Conservation (phyloP, 2,888 invertebrate genomes). For the Latrodectus elegans region DNA sequence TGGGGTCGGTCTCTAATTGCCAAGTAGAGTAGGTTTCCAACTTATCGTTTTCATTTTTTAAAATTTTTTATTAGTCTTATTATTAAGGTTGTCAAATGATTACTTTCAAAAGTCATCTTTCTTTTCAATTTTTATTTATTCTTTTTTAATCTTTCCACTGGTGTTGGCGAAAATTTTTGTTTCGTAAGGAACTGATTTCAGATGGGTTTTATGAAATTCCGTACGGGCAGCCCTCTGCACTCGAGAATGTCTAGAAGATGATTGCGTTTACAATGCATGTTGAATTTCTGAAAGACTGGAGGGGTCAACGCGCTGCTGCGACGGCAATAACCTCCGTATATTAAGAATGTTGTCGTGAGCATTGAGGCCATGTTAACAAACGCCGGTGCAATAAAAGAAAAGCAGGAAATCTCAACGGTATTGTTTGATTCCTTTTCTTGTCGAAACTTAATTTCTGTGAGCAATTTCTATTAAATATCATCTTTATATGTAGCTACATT, state of each 20-base stretch:
- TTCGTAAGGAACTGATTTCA: conserved; percentile 52
- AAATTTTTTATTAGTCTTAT: conserved; percentile 20
- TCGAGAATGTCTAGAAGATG: conserved; percentile 30
- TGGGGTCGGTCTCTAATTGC: conserved; percentile 65
- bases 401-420: too few species aligned
- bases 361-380: too few species aligned
- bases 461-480: too few species aligned
- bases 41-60: conserved; percentile 35
- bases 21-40: conserved; percentile 51
- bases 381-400: too few species aligned
- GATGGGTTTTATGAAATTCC: conserved; percentile 49
- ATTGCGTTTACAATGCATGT: conserved; percentile 35
- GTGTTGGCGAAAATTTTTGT: conserved; percentile 13
- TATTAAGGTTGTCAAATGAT: conserved; percentile 67
- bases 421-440: too few species aligned
- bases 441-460: neutral
- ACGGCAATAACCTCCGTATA: conserved; percentile 45
- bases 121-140: conserved; percentile 18
- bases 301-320: conserved; percentile 31
- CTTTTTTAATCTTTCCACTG: conserved; percentile 5
- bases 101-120: conserved; percentile 47
- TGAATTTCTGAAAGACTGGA: conserved; percentile 33
- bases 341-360: neutral
- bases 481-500: too few species aligned
- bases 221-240: conserved; percentile 23